Evolutionary conservation across 1,140 invertebrate species (phyloP).

Genomic region (Drosophila obscura): DNA sequence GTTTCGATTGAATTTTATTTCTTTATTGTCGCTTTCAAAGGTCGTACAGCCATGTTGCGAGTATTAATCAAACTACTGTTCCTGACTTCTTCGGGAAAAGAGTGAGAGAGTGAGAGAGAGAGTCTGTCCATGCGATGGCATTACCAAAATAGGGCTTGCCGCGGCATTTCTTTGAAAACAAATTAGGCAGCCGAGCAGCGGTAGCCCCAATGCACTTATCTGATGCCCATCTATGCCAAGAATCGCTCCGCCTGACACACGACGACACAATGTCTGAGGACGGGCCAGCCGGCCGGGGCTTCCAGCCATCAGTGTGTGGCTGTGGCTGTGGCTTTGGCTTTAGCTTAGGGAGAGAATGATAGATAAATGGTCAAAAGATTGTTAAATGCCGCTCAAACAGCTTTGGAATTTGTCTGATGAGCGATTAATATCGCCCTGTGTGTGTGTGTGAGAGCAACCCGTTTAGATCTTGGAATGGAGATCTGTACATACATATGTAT

Average conservation of each 20-base stretch:
- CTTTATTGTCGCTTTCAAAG: slow-evolving; percentile 20
- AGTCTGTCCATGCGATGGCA: slow-evolving; percentile 20
- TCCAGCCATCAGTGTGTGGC: not conserved
- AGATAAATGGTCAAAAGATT: slow-evolving; percentile 71
- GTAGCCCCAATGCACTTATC: slow-evolving; percentile 59
- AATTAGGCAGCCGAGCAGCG: slow-evolving; percentile 55
- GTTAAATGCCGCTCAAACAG: slow-evolving; percentile 77
- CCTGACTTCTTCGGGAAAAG: slow-evolving; percentile 19
- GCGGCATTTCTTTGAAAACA: slow-evolving; percentile 69
- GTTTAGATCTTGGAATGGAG: slow-evolving; percentile 38
- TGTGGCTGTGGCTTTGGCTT: not conserved
- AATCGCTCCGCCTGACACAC: slow-evolving; percentile 11
- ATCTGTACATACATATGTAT: slow-evolving; percentile 24
- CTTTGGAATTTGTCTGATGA: slow-evolving; percentile 75
- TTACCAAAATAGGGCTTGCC: slow-evolving; percentile 44
- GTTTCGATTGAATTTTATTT: slow-evolving; percentile 11
- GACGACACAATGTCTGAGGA: slow-evolving; percentile 68
- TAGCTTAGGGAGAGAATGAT: slow-evolving; percentile 30
- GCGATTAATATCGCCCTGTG: slow-evolving; percentile 66
- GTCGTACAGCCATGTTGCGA: slow-evolving; percentile 27
- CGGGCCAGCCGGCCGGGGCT: slow-evolving; percentile 30
- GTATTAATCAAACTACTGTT: slow-evolving; percentile 43
- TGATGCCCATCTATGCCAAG: slow-evolving; percentile 57
- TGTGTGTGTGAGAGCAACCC: slow-evolving; percentile 58
- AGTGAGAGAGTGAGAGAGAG: not conserved